phyloP scores from a whole-genome alignment of 1,140 invertebrate species.

The Polypedilum pembai region DNA sequence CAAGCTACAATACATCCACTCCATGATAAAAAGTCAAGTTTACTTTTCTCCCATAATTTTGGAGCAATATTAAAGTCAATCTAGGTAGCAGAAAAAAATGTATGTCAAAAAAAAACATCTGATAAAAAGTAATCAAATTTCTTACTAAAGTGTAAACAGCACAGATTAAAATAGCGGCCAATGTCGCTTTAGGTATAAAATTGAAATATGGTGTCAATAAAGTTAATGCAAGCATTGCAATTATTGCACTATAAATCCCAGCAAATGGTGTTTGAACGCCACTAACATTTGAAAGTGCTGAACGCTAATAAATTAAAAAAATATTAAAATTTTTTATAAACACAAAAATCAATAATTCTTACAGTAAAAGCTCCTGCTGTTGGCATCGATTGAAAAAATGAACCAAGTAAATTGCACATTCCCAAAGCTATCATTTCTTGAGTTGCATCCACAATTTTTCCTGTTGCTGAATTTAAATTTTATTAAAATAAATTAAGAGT shows the following conservation, averaged over 20 bases:
- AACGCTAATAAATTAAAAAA: slow-evolving; percentile 42
- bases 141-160: slow-evolving; percentile 81
- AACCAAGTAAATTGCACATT: slow-evolving; percentile 62
- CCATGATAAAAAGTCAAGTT: slow-evolving; percentile 60
- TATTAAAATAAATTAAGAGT: not conserved
- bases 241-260: slow-evolving; percentile 60
- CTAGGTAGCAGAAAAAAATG: slow-evolving; percentile 38
- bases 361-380: slow-evolving; percentile 67
- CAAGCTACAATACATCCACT: slow-evolving; percentile 72
- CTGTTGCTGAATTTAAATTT: slow-evolving; percentile 38
- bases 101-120: not conserved
- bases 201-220: slow-evolving; percentile 78
- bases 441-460: slow-evolving; percentile 56
- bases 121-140: slow-evolving; percentile 9
- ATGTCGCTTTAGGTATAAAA: slow-evolving; percentile 69
- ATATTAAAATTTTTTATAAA: too few relatives aligned
- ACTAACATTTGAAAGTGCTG: slow-evolving; percentile 67
- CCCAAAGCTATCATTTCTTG: slow-evolving; percentile 69
- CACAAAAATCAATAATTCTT: too few relatives aligned
- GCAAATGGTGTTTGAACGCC: slow-evolving; percentile 67
- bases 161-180: slow-evolving; percentile 77
- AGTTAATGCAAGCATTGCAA: slow-evolving; percentile 51
- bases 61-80: slow-evolving; percentile 60
- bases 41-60: slow-evolving; percentile 65
- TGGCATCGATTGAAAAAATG: slow-evolving; percentile 67